A percentile compares a stretch with the other conserved stretches of the same genome.
Evolutionary conservation across 1,140 invertebrate species (phyloP).

Genomic region (Drosophila paulistorum): DNA sequence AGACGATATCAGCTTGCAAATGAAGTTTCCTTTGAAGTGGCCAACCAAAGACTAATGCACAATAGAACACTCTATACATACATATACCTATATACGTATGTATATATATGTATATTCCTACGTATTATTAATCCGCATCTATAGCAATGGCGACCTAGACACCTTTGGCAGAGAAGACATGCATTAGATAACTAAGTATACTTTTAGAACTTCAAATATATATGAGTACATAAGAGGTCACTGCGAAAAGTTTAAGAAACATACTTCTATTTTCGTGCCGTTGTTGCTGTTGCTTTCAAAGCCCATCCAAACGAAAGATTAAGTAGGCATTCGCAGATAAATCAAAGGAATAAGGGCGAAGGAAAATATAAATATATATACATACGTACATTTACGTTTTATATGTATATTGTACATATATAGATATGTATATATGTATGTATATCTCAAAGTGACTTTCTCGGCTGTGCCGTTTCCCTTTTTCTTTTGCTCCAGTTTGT

Average conservation of each 20-base stretch:
- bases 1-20: slow-evolving; percentile 5
- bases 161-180: not conserved
- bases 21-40: slow-evolving; percentile 1
- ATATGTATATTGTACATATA: too few relatives aligned
- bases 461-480: slow-evolving; percentile 39
- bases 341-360: not conserved
- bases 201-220: too few relatives aligned
- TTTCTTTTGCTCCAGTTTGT: slow-evolving; percentile 30
- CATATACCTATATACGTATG: too few relatives aligned
- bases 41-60: not conserved
- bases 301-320: not conserved
- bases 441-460: not conserved
- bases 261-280: not conserved
- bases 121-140: not conserved
- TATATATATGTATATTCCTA: too few relatives aligned
- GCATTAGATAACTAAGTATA: too few relatives aligned
- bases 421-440: too few relatives aligned
- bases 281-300: not conserved
- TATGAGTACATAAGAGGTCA: too few relatives aligned
- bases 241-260: too few relatives aligned
- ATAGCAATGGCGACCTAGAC: not conserved
- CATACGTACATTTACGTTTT: not conserved
- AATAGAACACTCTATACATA: not conserved
- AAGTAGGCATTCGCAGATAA: slow-evolving; percentile 1
- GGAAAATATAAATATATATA: not conserved